Evolutionary conservation across 2,113 vertebrate species (phyloP), one percentile per base, ranked within the genome.

Genomic region (Hippocampus abdominalis): DNA sequence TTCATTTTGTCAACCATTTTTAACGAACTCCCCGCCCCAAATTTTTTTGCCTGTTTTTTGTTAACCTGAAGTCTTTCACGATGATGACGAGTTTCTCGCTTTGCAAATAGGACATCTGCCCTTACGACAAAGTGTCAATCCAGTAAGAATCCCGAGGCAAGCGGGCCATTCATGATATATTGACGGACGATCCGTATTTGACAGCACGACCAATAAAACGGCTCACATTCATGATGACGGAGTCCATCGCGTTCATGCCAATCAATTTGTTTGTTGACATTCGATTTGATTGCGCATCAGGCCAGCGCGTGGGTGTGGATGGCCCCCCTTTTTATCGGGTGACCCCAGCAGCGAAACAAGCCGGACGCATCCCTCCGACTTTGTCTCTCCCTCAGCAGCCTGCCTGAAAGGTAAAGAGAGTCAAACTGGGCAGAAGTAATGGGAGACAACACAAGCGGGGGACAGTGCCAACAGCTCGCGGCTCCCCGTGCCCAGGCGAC

Each of bases 381-480:
- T 72, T 81, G 76, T 78, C 70, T 5, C 74, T 80, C 65, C 73
- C 79, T 71, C 82, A 74, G 67, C 80, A 66, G 77, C 64, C 71
- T 67, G 73, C 75, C 84, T 85, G 80, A 86, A 82, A 83, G 84
- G 86, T 81, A 86, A 40, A 80, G 72, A 69, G 78, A 72, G 82
- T 82, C 75, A 82, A 86, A 89, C 83, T 74, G 81, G 84, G 81
- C 81, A 84, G 86, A 88, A 88, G 82, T 86, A 85, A 89, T 88
- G 81, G 80, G 82, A 82, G 80, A 80, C 76, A 84, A 84, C 87
- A 85, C 74, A 75, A 76, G 73, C 64, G 48, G 62, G 62, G 57
- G 73, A 71, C 83, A 39, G 71, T 86, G 87, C 88, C 87, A 91
- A 87, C 81, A 86, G 84, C 88, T 88, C 66, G 76, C 73, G 72